Evolutionary conservation across 1,140 invertebrate species (phyloP).

Genomic region (Cephus cinctus): DNA sequence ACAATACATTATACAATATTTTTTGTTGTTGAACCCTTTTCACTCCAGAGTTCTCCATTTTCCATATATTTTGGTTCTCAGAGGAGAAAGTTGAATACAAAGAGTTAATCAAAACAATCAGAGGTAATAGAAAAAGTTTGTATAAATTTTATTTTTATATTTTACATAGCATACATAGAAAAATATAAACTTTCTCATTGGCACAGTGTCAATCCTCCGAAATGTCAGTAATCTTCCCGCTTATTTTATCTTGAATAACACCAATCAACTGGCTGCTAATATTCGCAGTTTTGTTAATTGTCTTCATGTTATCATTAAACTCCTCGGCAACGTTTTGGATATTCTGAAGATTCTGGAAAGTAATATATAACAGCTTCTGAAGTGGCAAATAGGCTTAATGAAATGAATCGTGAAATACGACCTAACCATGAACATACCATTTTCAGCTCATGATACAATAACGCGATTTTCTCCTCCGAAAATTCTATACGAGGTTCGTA

Average conservation of each 20-base stretch:
- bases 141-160: too few species aligned
- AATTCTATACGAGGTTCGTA: not conserved
- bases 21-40: not conserved
- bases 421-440: not conserved
- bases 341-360: constrained; percentile 1
- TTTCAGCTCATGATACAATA: not conserved
- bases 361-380: not conserved
- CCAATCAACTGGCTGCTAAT: not conserved
- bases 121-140: not conserved
- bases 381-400: not conserved
- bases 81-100: not conserved
- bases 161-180: too few species aligned
- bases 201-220: not conserved
- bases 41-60: not conserved
- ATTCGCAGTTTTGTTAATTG: not conserved
- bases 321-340: not conserved
- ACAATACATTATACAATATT: not conserved
- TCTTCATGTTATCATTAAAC: constrained; percentile 1
- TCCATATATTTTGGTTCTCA: too few species aligned
- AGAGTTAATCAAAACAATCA: not conserved
- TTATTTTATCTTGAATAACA: not conserved
- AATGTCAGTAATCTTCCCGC: not conserved
- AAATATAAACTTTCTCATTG: not conserved
- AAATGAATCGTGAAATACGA: not conserved
- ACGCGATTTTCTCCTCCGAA: not conserved